Percentiles rank a stretch among this genome's conserved stretches.
These are phyloP conservation scores for Cryptotermes secundus DNA, from an alignment of 1,140 invertebrate genomes.

Conservation along the genomic window DNA sequence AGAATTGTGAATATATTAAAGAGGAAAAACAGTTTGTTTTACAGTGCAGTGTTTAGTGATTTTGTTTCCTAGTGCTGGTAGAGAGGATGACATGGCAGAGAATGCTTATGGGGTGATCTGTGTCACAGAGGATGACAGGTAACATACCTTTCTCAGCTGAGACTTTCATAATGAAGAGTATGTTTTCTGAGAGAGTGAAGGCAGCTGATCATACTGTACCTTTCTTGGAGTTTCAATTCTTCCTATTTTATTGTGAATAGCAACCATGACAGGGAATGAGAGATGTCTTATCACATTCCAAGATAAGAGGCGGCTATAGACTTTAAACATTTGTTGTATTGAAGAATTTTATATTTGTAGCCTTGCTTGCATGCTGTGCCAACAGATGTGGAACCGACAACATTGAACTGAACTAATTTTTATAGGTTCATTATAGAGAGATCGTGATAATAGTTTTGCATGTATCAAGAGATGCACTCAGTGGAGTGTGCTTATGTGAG, in stretches of 20 bases:
- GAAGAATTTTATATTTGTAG: neutral
- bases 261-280: constrained; percentile 17
- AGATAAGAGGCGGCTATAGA: neutral
- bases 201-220: neutral
- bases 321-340: neutral
- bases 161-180: neutral
- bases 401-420: neutral
- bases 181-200: neutral
- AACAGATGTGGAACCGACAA: neutral
- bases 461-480: neutral
- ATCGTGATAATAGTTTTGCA: constrained; percentile 1
- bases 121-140: neutral
- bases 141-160: neutral
- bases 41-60: constrained; percentile 31
- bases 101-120: neutral
- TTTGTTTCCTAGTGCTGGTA: constrained; percentile 24
- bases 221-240: constrained; percentile 10
- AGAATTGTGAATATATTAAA: constrained; percentile 21
- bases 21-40: neutral
- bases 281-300: constrained; percentile 20
- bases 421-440: constrained; percentile 21
- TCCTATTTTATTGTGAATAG: constrained; percentile 15
- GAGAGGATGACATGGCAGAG: neutral
- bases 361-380: constrained; percentile 10
- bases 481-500: neutral